Conservation (phyloP, 2,113 vertebrate species). For the Australoheros scitulus region DNA sequence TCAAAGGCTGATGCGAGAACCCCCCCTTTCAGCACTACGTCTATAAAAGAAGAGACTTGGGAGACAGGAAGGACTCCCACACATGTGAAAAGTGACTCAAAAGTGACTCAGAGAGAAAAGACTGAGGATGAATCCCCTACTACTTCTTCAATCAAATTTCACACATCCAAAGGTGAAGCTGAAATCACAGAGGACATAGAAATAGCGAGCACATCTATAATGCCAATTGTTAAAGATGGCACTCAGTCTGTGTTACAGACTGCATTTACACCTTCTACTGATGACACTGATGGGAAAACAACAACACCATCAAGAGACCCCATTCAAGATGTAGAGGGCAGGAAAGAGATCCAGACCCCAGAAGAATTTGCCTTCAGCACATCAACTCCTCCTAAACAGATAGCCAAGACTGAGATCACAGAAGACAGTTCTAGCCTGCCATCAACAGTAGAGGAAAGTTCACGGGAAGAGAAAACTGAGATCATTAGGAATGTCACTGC, state of each 20-base stretch:
- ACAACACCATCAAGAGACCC: constrained; percentile 29
- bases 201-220: constrained; percentile 35
- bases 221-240: constrained; percentile 38
- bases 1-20: constrained; percentile 13
- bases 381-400: constrained; percentile 8
- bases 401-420: constrained; percentile 20
- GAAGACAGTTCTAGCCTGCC: too few relatives aligned
- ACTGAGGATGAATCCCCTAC: constrained; percentile 11
- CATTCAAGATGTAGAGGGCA: constrained; percentile 8
- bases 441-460: too few relatives aligned
- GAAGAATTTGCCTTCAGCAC: constrained; percentile 17
- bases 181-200: constrained; percentile 31
- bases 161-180: constrained; percentile 26
- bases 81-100: constrained; percentile 50
- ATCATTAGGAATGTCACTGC: neutral
- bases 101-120: constrained; percentile 42
- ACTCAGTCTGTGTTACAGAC: constrained; percentile 24
- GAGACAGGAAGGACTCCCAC: constrained; percentile 36
- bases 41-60: constrained; percentile 15
- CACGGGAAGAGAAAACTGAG: too few relatives aligned
- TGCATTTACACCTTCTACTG: constrained; percentile 30
- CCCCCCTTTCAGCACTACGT: constrained; percentile 33
- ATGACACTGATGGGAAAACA: constrained; percentile 44
- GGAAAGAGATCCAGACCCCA: constrained; percentile 13
- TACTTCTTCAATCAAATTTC: constrained; percentile 28